Conservation (phyloP, 2,113 vertebrate species). For the Thunnus thynnus region DNA sequence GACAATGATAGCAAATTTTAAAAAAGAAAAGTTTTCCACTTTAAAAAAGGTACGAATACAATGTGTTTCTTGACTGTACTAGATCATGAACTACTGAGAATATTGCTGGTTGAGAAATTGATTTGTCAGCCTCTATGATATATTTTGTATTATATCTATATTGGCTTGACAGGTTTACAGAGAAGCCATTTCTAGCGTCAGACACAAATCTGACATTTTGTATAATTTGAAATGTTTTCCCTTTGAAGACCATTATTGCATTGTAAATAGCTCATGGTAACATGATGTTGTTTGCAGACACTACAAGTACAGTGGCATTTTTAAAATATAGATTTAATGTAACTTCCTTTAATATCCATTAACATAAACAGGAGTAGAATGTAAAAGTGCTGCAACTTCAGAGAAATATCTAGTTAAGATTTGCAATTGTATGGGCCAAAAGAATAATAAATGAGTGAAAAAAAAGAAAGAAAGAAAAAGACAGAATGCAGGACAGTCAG, state of each 20-base stretch:
- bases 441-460: slow-evolving; percentile 9
- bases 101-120: background rate
- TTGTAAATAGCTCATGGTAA: background rate
- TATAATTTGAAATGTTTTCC: too few species aligned
- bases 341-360: background rate
- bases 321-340: background rate
- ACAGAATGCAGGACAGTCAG: background rate
- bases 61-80: background rate
- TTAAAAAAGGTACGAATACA: too few species aligned
- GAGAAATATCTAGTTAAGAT: background rate
- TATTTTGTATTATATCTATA: too few species aligned
- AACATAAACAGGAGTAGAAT: background rate
- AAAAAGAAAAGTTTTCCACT: too few species aligned
- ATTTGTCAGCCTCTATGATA: background rate
- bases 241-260: background rate
- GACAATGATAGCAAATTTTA: too few species aligned
- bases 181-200: background rate
- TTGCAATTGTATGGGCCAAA: background rate
- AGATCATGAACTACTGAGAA: background rate
- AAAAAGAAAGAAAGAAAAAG: background rate
- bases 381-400: background rate
- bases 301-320: background rate
- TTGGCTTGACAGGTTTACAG: background rate
- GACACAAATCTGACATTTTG: background rate
- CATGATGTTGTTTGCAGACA: background rate